These are phyloP conservation scores for Limnodromus scolopaceus DNA, from an alignment of 2,797 vertebrate genomes.

Conservation along the genomic window DNA sequence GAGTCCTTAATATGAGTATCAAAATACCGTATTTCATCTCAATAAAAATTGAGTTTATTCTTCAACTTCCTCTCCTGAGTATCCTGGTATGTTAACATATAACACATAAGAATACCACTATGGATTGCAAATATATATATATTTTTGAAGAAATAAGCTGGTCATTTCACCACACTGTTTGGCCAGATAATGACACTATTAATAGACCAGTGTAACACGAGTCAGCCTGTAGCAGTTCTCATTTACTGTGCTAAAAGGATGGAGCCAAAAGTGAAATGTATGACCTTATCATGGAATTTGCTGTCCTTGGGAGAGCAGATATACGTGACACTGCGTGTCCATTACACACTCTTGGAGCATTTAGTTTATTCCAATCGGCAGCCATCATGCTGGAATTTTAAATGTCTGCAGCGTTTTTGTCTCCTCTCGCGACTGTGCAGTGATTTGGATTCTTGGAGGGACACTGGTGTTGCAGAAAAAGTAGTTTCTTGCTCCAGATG, in stretches of 20 bases:
- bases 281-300: slow-evolving; percentile 16
- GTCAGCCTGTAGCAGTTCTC: not conserved
- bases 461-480: not conserved
- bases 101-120: not conserved
- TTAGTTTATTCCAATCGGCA: not conserved
- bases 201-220: not conserved
- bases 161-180: not conserved
- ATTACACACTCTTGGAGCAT: not conserved
- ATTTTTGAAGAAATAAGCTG: not conserved
- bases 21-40: not conserved
- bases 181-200: not conserved
- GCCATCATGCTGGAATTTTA: not conserved
- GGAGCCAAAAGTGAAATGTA: not conserved
- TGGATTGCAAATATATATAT: not conserved
- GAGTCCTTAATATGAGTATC: not conserved
- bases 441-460: not conserved
- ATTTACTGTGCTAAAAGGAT: not conserved
- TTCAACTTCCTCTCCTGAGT: not conserved
- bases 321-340: not conserved
- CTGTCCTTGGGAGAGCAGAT: not conserved
- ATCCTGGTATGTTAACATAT: not conserved
- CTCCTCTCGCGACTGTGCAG: not conserved
- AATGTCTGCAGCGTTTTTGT: not conserved
- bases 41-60: not conserved
- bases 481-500: not conserved